These are phyloP conservation scores for Euproctis similis DNA, from an alignment of 2,888 invertebrate species.

Conservation along the genomic window DNA sequence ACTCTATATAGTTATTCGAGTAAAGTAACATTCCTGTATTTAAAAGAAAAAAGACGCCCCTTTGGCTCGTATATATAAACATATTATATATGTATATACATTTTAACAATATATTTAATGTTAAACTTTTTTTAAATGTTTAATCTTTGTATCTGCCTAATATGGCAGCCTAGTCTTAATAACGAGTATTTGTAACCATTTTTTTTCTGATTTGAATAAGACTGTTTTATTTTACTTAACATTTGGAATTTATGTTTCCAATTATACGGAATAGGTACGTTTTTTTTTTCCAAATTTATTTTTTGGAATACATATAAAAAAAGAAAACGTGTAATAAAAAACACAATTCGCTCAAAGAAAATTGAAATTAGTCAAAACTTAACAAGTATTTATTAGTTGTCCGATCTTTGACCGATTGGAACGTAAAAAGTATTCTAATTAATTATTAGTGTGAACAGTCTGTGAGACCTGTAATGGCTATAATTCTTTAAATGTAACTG, in stretches of 20 bases:
- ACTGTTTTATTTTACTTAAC: slow-evolving; percentile 46
- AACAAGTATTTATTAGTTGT: slow-evolving; percentile 25
- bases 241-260: slow-evolving; percentile 11
- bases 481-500: slow-evolving; percentile 18
- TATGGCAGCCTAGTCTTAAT: slow-evolving; percentile 51
- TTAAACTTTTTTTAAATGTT: slow-evolving; percentile 36
- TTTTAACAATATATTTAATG: slow-evolving; percentile 37
- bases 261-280: slow-evolving; percentile 7
- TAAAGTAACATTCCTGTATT: slow-evolving; percentile 35
- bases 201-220: slow-evolving; percentile 53
- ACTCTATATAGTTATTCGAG: too few relatives aligned
- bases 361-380: slow-evolving; percentile 22
- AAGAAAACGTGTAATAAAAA: too few relatives aligned
- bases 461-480: slow-evolving; percentile 44
- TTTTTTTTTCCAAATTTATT: too few relatives aligned
- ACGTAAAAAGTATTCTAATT: slow-evolving; percentile 34
- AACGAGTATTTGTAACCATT: slow-evolving; percentile 40
- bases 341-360: slow-evolving; percentile 25
- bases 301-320: too few relatives aligned
- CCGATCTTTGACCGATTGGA: slow-evolving; percentile 14
- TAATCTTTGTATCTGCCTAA: slow-evolving; percentile 36
- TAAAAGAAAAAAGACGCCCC: slow-evolving; percentile 37
- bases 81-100: too few relatives aligned
- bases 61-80: slow-evolving; percentile 32
- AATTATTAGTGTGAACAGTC: slow-evolving; percentile 35